Evolutionary conservation across 1,140 invertebrate species (phyloP).

Genomic region (Brachionus calyciflorus): DNA sequence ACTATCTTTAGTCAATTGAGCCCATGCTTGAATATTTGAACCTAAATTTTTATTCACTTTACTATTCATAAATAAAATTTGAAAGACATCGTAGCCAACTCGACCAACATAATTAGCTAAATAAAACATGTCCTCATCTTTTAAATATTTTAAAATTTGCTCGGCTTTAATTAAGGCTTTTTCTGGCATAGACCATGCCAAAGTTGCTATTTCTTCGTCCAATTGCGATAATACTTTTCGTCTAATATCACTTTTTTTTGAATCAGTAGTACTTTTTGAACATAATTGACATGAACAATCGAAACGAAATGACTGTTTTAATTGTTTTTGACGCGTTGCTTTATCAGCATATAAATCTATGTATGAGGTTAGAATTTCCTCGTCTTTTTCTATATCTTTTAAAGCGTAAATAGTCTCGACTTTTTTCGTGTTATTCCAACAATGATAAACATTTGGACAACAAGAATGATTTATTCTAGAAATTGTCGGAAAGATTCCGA

Average conservation of each 20-base stretch:
- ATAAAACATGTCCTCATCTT: constrained; percentile 37
- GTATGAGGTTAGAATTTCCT: constrained; percentile 9
- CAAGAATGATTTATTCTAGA: constrained; percentile 32
- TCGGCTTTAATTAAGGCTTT: constrained; percentile 17
- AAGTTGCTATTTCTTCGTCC: constrained; percentile 14
- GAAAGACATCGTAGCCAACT: constrained; percentile 17
- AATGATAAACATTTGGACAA: constrained; percentile 14
- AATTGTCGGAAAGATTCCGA: background rate
- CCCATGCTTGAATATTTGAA: background rate
- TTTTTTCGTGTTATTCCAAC: background rate
- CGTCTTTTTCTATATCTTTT: constrained; percentile 14
- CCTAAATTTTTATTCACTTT: background rate
- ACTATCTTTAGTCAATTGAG: background rate
- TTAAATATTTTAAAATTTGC: constrained; percentile 39
- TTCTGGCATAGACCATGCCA: constrained; percentile 3
- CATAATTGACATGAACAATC: background rate
- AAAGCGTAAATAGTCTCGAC: constrained; percentile 9
- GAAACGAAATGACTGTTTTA: constrained; percentile 1
- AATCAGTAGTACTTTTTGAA: background rate
- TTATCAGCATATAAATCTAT: constrained; percentile 38
- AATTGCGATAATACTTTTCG: constrained; percentile 25
- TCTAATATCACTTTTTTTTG: constrained; percentile 39
- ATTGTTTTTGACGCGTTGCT: background rate
- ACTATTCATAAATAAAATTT: constrained; percentile 3
- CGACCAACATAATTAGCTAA: constrained; percentile 30